These are phyloP conservation scores for Ellobium chinense DNA, from an alignment of 2,888 invertebrate genomes.

Conservation along the genomic window DNA sequence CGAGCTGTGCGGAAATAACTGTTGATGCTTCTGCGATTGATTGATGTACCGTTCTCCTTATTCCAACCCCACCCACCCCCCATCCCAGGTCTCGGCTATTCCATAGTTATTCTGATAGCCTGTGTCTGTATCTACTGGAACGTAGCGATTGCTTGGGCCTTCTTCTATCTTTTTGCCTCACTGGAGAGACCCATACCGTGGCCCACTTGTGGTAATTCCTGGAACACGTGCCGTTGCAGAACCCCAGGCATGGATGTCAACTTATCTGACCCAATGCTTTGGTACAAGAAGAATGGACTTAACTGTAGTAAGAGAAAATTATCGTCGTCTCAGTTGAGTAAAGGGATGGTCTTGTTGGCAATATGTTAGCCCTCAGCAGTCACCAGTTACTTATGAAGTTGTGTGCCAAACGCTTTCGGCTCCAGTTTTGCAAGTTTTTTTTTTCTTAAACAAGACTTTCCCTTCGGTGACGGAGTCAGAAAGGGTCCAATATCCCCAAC, in stretches of 20 bases:
- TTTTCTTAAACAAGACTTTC: too few species aligned
- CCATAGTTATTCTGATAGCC: conserved; percentile 65
- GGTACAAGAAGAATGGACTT: conserved; percentile 56
- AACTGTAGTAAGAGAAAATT: conserved; percentile 62
- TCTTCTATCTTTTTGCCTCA: conserved; percentile 71
- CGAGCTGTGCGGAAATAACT: too few species aligned
- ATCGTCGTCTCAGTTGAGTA: too few species aligned
- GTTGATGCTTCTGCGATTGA: too few species aligned
- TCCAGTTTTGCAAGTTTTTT: too few species aligned
- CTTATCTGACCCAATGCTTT: conserved; percentile 48
- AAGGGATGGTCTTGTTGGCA: too few species aligned
- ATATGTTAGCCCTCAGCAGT: too few species aligned
- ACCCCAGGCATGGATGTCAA: conserved; percentile 56
- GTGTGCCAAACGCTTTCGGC: too few species aligned
- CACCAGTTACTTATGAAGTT: too few species aligned
- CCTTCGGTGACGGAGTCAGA: too few species aligned
- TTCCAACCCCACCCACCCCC: neutral
- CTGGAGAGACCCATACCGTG: conserved; percentile 68
- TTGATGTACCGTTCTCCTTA: neutral
- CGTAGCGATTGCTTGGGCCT: conserved; percentile 70
- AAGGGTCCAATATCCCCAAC: too few species aligned
- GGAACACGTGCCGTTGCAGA: conserved; percentile 69
- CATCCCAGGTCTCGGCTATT: conserved; percentile 66
- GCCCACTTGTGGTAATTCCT: conserved; percentile 66
- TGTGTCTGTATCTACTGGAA: conserved; percentile 72